A percentile compares a stretch with the other conserved stretches of the same genome.
Evolutionary conservation across 2,797 vertebrate species (phyloP).

Genomic region (Artibeus lituratus): DNA sequence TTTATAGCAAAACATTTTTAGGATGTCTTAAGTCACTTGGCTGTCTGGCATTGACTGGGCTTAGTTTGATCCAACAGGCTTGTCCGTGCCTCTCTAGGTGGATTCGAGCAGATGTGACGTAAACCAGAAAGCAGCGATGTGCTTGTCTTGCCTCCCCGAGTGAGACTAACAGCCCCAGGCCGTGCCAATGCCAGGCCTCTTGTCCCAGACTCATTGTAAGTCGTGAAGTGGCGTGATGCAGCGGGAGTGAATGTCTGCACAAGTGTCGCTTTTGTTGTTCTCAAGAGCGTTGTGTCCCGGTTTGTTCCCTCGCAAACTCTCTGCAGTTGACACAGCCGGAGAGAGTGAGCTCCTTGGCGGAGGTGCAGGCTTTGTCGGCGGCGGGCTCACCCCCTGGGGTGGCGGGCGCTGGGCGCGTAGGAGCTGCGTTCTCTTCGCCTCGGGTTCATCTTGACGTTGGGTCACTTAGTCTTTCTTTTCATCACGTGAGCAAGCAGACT

Average conservation of each 20-base stretch:
- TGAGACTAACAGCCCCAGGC: neutral
- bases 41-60: neutral
- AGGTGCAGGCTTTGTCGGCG: neutral
- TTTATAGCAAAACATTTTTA: neutral
- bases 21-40: neutral
- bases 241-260: neutral
- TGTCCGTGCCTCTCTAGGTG: neutral
- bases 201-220: neutral
- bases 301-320: slow-evolving; percentile 53
- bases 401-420: neutral
- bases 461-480: neutral
- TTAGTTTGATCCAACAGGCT: neutral
- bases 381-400: neutral
- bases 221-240: slow-evolving; percentile 40
- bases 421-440: neutral
- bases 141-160: neutral
- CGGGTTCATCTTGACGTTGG: neutral
- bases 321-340: slow-evolving; percentile 40
- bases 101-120: neutral
- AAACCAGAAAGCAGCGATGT: neutral
- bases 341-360: slow-evolving; percentile 14
- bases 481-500: neutral
- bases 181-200: neutral
- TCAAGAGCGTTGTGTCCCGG: slow-evolving; percentile 18
- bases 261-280: neutral